phyloP scores from a whole-genome alignment of 2,888 invertebrate genomes.

The Drosophila kanekoi region DNA sequence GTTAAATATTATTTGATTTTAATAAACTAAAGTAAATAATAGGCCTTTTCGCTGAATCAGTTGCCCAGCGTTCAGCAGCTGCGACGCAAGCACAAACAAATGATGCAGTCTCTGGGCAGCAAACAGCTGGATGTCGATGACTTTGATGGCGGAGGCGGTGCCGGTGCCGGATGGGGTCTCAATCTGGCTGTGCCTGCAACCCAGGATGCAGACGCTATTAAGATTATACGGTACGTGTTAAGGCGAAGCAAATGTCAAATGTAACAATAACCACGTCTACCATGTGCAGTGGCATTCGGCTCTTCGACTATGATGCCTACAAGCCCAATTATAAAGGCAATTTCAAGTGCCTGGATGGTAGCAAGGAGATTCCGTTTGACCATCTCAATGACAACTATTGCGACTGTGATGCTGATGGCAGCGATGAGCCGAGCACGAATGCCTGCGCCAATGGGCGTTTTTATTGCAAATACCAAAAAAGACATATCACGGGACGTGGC shows the following conservation, averaged over 20 bases:
- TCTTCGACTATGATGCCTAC: constrained; percentile 85
- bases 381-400: constrained; percentile 94
- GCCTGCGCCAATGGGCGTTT: constrained; percentile 95
- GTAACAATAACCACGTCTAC: background rate
- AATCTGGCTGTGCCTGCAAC: constrained; percentile 26
- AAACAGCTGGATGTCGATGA: constrained; percentile 68
- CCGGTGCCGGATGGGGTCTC: constrained; percentile 8
- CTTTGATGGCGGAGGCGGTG: constrained; percentile 52
- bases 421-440: constrained; percentile 93
- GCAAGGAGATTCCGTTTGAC: constrained; percentile 86
- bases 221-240: constrained; percentile 77
- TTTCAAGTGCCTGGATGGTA: constrained; percentile 85
- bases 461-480: constrained; percentile 88
- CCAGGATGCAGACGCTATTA: constrained; percentile 66
- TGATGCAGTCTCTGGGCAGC: constrained; percentile 68
- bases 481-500: constrained; percentile 84
- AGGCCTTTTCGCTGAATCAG: constrained; percentile 85
- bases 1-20: constrained; percentile 1
- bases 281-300: constrained; percentile 83
- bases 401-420: constrained; percentile 91
- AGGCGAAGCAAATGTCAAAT: background rate
- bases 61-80: constrained; percentile 82
- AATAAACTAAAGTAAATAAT: constrained; percentile 47
- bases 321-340: constrained; percentile 85
- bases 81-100: constrained; percentile 66